Base-by-base conservation (phyloP, 2,888 invertebrate species). In the Carpatolechia fugitivella region DNA sequence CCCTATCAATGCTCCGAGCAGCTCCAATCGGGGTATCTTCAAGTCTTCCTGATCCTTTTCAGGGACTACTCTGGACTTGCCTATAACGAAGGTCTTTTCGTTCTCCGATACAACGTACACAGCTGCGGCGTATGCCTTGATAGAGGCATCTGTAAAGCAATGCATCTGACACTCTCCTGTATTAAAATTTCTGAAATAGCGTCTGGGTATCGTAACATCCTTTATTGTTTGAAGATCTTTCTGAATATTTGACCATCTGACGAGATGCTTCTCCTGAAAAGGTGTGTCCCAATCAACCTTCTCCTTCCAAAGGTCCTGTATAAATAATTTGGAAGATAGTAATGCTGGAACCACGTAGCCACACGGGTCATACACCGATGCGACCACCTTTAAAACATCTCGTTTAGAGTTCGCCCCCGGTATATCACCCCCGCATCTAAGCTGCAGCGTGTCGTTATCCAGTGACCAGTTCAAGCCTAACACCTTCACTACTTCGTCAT, bases 341-440 rank as follows among this genome's bases (percentile, higher is more conserved):
- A 57, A 7, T 0, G 36, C 1, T 29, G 60, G 60, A 5, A 31
- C 31, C 1, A 44, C 52, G 44, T 55, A 55, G 0, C 60, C 60
- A 44, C 62, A 62, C 1, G 60, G 62, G 20, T 62, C 62, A 35
- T 51, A 62, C 3, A 62, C 11, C 1, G 52, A 54, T 6, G 62
- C 57, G 3, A 56, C 18, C 1, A 35, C 16, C 30, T 50, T 52
- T 7, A 61, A 16, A 7, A 60, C 52, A 6, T 46, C 44, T 24
- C 52, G 20, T 11, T 58, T 61, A 0, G 40, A 51, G 1, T 18
- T 24, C 30, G 24, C n/a, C 6, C 1, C 10, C 6, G 5, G n/a
- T 4, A 3, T 24, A 18, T 1, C 8, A n/a, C 3, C 1, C 7
- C 20, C 31, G 31, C 3, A 18, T 11, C 41, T 52, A 6, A 52